Evolutionary conservation across 2,888 invertebrate genomes (phyloP).

Genomic region (Acleris cristana): DNA sequence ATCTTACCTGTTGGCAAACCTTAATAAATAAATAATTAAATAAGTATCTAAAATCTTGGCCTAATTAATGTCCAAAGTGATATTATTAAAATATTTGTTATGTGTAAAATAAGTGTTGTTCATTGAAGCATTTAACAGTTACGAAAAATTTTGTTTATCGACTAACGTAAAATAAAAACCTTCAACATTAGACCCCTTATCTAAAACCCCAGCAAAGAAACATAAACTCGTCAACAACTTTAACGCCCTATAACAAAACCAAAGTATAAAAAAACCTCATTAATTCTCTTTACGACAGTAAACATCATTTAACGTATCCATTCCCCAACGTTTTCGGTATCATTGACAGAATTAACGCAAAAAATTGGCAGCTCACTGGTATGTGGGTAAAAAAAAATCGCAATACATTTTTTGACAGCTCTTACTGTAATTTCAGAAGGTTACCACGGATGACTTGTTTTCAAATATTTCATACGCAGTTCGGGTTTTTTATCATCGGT

Average conservation of each 20-base stretch:
- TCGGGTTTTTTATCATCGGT: too few species aligned
- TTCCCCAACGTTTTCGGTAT: slow-evolving; percentile 10
- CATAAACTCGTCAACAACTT: neutral
- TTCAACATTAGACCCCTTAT: too few species aligned
- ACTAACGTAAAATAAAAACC: too few species aligned
- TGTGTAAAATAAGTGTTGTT: too few species aligned
- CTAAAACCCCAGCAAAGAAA: too few species aligned
- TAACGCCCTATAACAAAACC: slow-evolving; percentile 1
- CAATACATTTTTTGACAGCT: slow-evolving; percentile 22
- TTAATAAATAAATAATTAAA: too few species aligned
- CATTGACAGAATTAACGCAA: slow-evolving; percentile 23
- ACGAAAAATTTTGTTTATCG: too few species aligned
- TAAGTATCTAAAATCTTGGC: too few species aligned
- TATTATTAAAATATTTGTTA: too few species aligned
- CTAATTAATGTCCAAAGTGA: too few species aligned
- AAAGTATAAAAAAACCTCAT: neutral
- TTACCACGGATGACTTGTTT: slow-evolving; percentile 6
- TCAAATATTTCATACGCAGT: slow-evolving; percentile 7
- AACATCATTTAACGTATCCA: slow-evolving; percentile 12
- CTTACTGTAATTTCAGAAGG: slow-evolving; percentile 26
- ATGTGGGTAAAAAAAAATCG: slow-evolving; percentile 5
- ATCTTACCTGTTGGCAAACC: too few species aligned
- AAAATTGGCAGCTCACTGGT: slow-evolving; percentile 26
- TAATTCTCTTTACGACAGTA: slow-evolving; percentile 1
- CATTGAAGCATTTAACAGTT: too few species aligned